phyloP scores from a whole-genome alignment of 2,797 vertebrate species.

The Trematomus bernacchii region DNA sequence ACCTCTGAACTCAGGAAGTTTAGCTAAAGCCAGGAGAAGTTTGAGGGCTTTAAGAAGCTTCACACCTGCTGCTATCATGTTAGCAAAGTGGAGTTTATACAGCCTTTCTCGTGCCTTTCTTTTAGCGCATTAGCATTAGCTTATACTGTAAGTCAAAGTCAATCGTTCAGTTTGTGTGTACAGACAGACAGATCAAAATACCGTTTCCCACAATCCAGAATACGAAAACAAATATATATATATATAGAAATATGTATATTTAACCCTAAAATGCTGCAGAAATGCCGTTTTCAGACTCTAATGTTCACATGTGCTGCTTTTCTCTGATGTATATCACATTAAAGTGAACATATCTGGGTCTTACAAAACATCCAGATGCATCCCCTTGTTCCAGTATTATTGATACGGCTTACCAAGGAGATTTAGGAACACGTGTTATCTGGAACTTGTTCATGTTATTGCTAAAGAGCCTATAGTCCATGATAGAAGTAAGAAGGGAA shows the following conservation, averaged over 20 bases:
- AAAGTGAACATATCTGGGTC: too few relatives aligned
- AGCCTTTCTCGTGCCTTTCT: slow-evolving; percentile 24
- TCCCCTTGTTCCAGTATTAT: slow-evolving; percentile 47
- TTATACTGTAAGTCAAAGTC: slow-evolving; percentile 20
- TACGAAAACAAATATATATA: too few relatives aligned
- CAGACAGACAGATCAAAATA: too few relatives aligned
- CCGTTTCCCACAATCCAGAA: too few relatives aligned
- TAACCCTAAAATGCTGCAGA: too few relatives aligned
- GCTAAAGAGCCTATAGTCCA: background rate
- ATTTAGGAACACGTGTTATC: slow-evolving; percentile 25
- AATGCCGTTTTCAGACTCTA: too few relatives aligned
- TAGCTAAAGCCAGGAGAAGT: slow-evolving; percentile 40
- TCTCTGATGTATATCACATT: too few relatives aligned
- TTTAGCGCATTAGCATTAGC: slow-evolving; percentile 26
- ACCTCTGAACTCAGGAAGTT: slow-evolving; percentile 55
- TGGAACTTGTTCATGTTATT: slow-evolving; percentile 23
- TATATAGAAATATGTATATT: too few relatives aligned
- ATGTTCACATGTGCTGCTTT: too few relatives aligned
- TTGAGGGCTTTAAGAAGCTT: slow-evolving; percentile 71
- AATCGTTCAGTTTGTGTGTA: too few relatives aligned
- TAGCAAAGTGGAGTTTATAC: background rate
- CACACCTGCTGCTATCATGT: slow-evolving; percentile 73
- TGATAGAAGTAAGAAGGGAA: slow-evolving; percentile 15
- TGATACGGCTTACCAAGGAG: slow-evolving; percentile 23
- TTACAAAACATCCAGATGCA: too few relatives aligned